A percentile compares a stretch with the other conserved stretches of the same genome.
phyloP scores from a whole-genome alignment of 2,888 invertebrate species.

The Noctua comes region DNA sequence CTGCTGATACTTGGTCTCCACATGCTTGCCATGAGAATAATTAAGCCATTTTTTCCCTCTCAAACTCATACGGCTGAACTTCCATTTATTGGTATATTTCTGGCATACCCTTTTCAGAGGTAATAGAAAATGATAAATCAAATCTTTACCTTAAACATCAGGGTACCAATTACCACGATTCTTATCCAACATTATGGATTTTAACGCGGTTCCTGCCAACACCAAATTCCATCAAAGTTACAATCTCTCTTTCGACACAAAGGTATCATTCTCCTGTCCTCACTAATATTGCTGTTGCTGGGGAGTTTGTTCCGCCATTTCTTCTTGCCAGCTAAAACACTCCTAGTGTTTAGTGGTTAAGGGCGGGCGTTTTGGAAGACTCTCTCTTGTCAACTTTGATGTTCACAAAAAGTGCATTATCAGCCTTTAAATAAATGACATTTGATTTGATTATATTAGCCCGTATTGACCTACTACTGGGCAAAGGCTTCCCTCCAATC shows the following conservation, averaged over 20 bases:
- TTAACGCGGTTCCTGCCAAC: neutral
- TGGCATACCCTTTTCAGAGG: neutral
- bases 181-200: neutral
- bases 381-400: too few relatives aligned
- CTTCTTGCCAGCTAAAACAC: too few relatives aligned
- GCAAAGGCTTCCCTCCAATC: neutral
- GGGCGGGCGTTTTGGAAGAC: too few relatives aligned
- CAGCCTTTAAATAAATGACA: too few relatives aligned
- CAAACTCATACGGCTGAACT: neutral
- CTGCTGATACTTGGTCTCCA: slow-evolving; percentile 16
- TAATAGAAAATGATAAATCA: neutral
- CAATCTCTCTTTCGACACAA: neutral
- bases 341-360: too few relatives aligned
- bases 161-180: neutral
- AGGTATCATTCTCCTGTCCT: neutral
- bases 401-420: too few relatives aligned
- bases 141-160: neutral
- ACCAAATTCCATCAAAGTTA: neutral
- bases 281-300: neutral
- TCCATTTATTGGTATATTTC: neutral
- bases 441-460: neutral
- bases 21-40: neutral
- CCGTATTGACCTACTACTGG: neutral
- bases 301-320: too few relatives aligned
- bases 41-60: neutral